Base-by-base conservation (phyloP, 2,888 invertebrate genomes). In the Zootermopsis nevadensis region DNA sequence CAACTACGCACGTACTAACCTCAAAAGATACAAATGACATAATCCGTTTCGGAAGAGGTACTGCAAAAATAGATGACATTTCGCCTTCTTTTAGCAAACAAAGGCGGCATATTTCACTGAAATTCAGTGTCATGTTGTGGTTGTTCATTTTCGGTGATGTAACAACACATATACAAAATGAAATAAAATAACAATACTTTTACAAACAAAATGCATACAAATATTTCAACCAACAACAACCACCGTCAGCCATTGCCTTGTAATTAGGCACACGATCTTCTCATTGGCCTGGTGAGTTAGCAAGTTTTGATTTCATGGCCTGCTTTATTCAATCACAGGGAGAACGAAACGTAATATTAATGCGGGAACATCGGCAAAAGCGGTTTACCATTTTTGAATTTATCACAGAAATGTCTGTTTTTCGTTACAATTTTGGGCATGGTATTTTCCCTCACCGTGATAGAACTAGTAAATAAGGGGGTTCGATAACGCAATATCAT, bases 21-120 rank as follows among this genome's bases (percentile, higher is more conserved):
- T 83, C 55, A 69, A 84, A 31, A 66, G 83, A 83, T 7, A 80
- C 82, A 53, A 80, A 81, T 8, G 84, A 83, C 83, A 82, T 83
- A 24, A 84, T 83, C 72, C 77, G 72, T 53, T 55, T 38, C 22
- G 83, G 83, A 27, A 84, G 42, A 69, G 77, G 83, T 33, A 80
- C 55, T 35, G 76, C 31, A 81, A 83, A 84, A 38, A 84, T 84
- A n/a, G 83, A 81, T 7, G 69, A 27, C 83, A 84, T 81, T 35
- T 55, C 42, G 15, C 55, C 74, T 38, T 83, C 79, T 60, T 83
- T 76, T 60, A 77, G 24, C 77, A 83, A 74, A 69, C 84, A 84
- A 48, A 84, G 82, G 33, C 84, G 67, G 30, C 84, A 84, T 42
- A 84, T 81, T 72, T 82, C 80, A 69, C 79, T 81, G 10, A 84